A percentile compares a stretch with the other conserved stretches of the same genome.
Evolutionary conservation across 2,113 vertebrate species (phyloP).

Genomic region (Phocoena sinus): DNA sequence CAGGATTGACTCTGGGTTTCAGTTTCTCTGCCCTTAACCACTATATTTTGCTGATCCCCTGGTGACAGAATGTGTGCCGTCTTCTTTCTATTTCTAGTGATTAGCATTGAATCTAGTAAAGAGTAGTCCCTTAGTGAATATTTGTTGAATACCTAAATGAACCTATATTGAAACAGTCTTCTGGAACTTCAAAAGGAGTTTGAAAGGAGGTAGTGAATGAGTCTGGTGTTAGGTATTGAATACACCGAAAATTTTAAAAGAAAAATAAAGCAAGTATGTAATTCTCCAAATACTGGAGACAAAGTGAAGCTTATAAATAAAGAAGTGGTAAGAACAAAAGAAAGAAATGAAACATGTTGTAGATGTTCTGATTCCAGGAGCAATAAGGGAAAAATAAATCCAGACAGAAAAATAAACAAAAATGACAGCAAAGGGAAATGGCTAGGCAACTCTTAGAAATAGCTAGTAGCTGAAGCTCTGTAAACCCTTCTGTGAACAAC

Average conservation of each 20-base stretch:
- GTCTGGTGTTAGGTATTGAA: neutral
- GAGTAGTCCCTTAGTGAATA: neutral
- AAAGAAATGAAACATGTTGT: neutral
- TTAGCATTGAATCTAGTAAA: neutral
- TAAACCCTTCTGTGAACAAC: neutral
- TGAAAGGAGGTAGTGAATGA: neutral
- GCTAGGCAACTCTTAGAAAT: neutral
- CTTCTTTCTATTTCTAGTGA: neutral
- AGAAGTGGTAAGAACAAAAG: neutral
- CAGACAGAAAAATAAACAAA: neutral
- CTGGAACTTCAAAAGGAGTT: neutral
- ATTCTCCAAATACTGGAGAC: neutral
- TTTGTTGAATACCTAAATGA: neutral
- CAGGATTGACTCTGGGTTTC: neutral
- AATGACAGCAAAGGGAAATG: neutral
- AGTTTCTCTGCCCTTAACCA: neutral
- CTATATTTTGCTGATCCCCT: neutral
- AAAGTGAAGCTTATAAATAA: neutral
- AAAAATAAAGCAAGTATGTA: neutral
- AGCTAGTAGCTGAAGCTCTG: neutral
- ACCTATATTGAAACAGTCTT: neutral
- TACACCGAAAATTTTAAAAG: neutral
- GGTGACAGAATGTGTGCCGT: neutral
- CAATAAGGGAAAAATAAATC: neutral
- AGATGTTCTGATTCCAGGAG: neutral